Evolutionary conservation across 2,113 vertebrate species (phyloP), one percentile per base, ranked within the genome.

Genomic region (Daboia siamensis): DNA sequence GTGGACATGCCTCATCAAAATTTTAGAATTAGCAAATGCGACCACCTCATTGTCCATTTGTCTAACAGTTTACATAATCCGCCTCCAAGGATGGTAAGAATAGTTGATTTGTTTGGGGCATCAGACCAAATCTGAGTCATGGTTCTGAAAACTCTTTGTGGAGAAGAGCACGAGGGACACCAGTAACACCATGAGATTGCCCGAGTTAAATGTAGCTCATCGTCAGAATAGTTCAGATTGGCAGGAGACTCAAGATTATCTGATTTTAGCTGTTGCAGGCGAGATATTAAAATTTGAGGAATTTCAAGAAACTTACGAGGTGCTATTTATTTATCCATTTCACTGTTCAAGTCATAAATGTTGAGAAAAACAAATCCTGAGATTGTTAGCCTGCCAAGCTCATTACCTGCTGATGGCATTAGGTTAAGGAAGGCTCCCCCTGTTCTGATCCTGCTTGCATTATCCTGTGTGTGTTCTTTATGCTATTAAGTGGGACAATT

Each of bases 401-500:
- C 10, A 61, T 29, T 61, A 61, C 26, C 59, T 29, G 61, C 61
- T 4, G 10, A 29, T 21, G 33, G 74, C 33, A 44, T 80, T 23
- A 80, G 33, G 74, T 80, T 80, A 80, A 80, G 17, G 33, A 80
- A 80, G 1, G 20, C 20, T 80, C 33, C 11, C 55, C 29, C n/a
- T 64, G 9, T 86, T 86, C 55, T 54, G 55, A 23, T 86, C 74
- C 74, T 90, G 44, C 44, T 59, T 85, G 54, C 56, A 29, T 90
- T 54, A 61, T 54, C 57, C 10, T n/a, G 2, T 56, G 29, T 84
- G 21, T 5, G 54, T 23, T 23, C 48, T n/a, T n/a, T 23, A 24
- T 69, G 48, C 80, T 51, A 64, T 90, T 90, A 86, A 54, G 74
- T 21, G 29, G 54, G 56, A 52, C 56, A 93, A 93, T 90, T 93